These are phyloP conservation scores for Columba janthina DNA, from an alignment of 2,113 vertebrate genomes.

Conservation along the genomic window DNA sequence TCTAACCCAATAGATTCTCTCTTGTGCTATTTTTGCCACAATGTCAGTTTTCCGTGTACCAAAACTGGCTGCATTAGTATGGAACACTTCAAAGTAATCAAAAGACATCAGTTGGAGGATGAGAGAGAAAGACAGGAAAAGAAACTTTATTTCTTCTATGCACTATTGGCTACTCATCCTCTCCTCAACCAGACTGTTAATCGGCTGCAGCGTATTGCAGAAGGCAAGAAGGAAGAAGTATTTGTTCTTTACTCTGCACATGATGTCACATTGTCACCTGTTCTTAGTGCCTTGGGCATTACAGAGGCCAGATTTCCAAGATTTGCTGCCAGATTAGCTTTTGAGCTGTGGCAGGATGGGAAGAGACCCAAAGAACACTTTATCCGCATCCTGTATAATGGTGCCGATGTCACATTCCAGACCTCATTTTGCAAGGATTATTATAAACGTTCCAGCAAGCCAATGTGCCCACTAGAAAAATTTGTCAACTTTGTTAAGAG, in stretches of 20 bases:
- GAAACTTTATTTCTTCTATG: constrained; percentile 87
- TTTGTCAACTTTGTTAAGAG: constrained; percentile 87
- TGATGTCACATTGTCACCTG: constrained; percentile 91
- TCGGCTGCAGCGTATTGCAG: constrained; percentile 81
- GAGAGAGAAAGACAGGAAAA: constrained; percentile 84
- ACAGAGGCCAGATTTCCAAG: constrained; percentile 88
- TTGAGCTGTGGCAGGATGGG: constrained; percentile 92
- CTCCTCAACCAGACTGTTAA: constrained; percentile 87
- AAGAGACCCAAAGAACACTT: constrained; percentile 78
- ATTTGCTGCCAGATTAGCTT: constrained; percentile 93
- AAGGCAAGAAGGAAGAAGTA: constrained; percentile 72
- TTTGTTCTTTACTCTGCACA: constrained; percentile 92
- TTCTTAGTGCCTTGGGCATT: constrained; percentile 93
- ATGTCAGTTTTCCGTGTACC: constrained; percentile 89
- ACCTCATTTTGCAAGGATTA: constrained; percentile 88
- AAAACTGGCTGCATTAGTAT: constrained; percentile 82
- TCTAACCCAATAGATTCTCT: constrained; percentile 95
- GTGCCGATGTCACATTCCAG: constrained; percentile 91
- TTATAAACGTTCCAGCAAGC: constrained; percentile 75
- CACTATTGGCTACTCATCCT: constrained; percentile 88
- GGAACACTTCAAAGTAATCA: constrained; percentile 91
- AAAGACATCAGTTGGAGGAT: constrained; percentile 90
- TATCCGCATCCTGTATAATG: constrained; percentile 92
- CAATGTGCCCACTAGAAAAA: constrained; percentile 90
- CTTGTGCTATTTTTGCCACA: constrained; percentile 93